Evolutionary conservation across 2,113 vertebrate species (phyloP), one percentile per base, ranked within the genome.

Genomic region (Sander vitreus): DNA sequence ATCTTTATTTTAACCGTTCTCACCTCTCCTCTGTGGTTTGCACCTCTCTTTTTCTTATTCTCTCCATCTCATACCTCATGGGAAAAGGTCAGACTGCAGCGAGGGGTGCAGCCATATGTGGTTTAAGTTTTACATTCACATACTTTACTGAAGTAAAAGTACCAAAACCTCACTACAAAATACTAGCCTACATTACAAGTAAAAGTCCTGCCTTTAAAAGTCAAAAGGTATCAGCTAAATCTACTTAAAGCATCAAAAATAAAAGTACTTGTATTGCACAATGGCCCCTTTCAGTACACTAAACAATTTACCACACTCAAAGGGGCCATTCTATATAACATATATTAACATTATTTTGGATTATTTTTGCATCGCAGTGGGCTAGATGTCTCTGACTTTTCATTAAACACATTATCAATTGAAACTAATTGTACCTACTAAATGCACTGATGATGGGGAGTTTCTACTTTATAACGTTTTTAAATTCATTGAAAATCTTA

Each of bases 1-100:
- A 65, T 89, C 92, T 90, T 76, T 79, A 68, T 69, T 69, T 86
- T 63, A 89, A 86, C 84, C 12, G 13, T 90, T 90, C 82, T 78
- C 90, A 91, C 89, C 83, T 86, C 78, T 78, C 55, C 54, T 48
- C 53, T n/a, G 70, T 30, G 18, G 60, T 73, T 68, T 60, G 13
- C 76, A 68, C 67, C 59, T 78, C 74, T 50, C 63, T 74, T 72
- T 57, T 62, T 45, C 59, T 60, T 19, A 14, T 50, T 76, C 39
- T 27, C 27, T 55, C 45, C 25, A 45, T 43, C 18, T 21, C 19
- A 27, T 60, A 18, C 39, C 21, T 73, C 39, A 0, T 30, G 21
- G 59, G 58, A 65, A 53, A 55, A 57, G 54, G 64, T 81, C 25
- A 16, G 2, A 6, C 14, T 55, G 50, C 6, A 59, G 68, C 45